Percentiles rank a stretch among this genome's conserved stretches.
phyloP scores from a whole-genome alignment of 2,888 invertebrate species.

The Ormyrus rosae region DNA sequence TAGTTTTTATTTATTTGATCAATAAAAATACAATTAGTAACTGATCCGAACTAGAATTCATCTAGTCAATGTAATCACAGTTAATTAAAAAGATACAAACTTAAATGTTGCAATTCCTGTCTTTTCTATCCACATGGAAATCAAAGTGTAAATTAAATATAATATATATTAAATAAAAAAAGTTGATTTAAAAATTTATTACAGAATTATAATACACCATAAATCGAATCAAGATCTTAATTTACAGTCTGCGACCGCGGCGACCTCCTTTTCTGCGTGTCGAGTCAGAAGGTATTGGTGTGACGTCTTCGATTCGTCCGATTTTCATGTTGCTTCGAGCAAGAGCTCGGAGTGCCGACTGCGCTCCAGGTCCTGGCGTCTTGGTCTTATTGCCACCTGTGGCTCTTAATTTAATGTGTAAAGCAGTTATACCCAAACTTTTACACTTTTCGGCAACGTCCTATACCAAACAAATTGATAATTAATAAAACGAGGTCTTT shows the following conservation, averaged over 20 bases:
- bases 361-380: conserved; percentile 99
- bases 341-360: conserved; percentile 97
- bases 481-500: not conserved
- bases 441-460: conserved; percentile 99
- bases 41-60: conserved; percentile 86
- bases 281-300: conserved; percentile 99
- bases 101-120: conserved; percentile 94
- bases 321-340: conserved; percentile 99
- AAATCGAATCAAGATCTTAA: conserved; percentile 67
- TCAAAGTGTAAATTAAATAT: conserved; percentile 84
- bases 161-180: conserved; percentile 37
- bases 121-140: conserved; percentile 97
- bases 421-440: conserved; percentile 95
- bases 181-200: conserved; percentile 65
- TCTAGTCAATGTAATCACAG: conserved; percentile 82
- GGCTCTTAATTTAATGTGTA: conserved; percentile 98
- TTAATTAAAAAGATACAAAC: conserved; percentile 97
- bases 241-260: conserved; percentile 98
- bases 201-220: conserved; percentile 51
- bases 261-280: conserved; percentile 99
- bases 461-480: conserved; percentile 74
- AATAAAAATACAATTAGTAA: conserved; percentile 86
- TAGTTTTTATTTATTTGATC: conserved; percentile 72
- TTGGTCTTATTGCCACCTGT: conserved; percentile 99
- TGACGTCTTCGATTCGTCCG: conserved; percentile 99